Evolutionary conservation across 2,797 vertebrate genomes (phyloP), one percentile per base, ranked within the genome.

Genomic region (Typhlichthys subterraneus): DNA sequence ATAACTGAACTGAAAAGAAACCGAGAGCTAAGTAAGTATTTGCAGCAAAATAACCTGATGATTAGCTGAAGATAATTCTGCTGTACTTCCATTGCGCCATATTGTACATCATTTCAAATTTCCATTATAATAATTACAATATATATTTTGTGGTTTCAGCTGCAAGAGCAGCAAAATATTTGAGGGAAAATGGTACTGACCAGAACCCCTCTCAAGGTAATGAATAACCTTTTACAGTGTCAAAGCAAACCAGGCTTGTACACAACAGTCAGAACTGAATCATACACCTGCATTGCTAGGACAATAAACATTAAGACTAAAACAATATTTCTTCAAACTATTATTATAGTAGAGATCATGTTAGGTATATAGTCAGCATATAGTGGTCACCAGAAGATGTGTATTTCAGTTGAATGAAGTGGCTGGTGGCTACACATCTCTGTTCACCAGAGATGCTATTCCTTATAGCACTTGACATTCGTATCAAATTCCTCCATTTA

Each of bases 21-120:
- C 38, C 89, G 69, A 80, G 73, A 81, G 56, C 91, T 94, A 69
- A 69, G 94, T 95, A 89, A 95, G 94, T 80, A 23, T 1, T 11
- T 38, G 59, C 31, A 12, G 23, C 33, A 42, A 5, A 52, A 14
- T 55, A 13, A 11, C 11, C 14, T 29, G 12, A 38, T 31, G 23
- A 73, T 58, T 53, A 45, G 15, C 49, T 54, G 1, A 65, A 53
- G 48, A 6, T 52, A 33, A 42, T 42, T 42, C 38, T 42, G 38
- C 38, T 42, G 7, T 42, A 42, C 38, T 42, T 42, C 23, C 23
- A 29, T 29, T 29, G 4, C 4, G 4, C 3, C 23, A 29, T 29
- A 29, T 29, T 29, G 23, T 47, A 13, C 45, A 47, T 47, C 11
- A 47, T 47, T 29, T 29, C 0, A 4, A 4, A 29, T 29, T 42